These are phyloP conservation scores for Galleria mellonella DNA, from an alignment of 1,140 invertebrate genomes.

Conservation along the genomic window DNA sequence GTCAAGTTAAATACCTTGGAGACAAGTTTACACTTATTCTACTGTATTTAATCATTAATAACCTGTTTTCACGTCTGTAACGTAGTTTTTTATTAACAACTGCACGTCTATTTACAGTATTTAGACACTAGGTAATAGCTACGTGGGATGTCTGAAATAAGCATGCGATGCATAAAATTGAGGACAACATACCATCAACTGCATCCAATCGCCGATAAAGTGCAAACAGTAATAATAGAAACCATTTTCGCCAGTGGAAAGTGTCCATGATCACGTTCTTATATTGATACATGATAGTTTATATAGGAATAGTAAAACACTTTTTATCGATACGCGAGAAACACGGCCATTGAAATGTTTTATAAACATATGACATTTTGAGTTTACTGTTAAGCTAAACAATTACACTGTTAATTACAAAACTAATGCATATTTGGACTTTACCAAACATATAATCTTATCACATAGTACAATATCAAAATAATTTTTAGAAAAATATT, in stretches of 20 bases:
- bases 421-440: background rate
- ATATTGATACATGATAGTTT: constrained; percentile 43
- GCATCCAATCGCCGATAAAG: constrained; percentile 28
- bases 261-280: constrained; percentile 51
- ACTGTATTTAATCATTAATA: too few relatives aligned
- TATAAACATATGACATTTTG: constrained; percentile 46
- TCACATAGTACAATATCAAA: constrained; percentile 4
- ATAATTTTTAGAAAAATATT: constrained; percentile 1
- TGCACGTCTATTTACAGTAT: background rate
- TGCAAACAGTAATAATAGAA: constrained; percentile 36
- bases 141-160: constrained; percentile 4
- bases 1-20: too few relatives aligned
- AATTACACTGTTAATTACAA: background rate
- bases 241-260: constrained; percentile 41
- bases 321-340: constrained; percentile 43
- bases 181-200: constrained; percentile 37
- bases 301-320: constrained; percentile 41
- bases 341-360: constrained; percentile 50
- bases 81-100: background rate
- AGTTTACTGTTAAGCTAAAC: background rate
- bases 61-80: background rate
- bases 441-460: constrained; percentile 1
- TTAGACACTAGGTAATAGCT: constrained; percentile 10
- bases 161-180: background rate
- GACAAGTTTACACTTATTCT: too few relatives aligned